Evolutionary conservation across 2,113 vertebrate species (phyloP), one percentile per base, ranked within the genome.

Genomic region (Pseudolaguvia tuberculata): DNA sequence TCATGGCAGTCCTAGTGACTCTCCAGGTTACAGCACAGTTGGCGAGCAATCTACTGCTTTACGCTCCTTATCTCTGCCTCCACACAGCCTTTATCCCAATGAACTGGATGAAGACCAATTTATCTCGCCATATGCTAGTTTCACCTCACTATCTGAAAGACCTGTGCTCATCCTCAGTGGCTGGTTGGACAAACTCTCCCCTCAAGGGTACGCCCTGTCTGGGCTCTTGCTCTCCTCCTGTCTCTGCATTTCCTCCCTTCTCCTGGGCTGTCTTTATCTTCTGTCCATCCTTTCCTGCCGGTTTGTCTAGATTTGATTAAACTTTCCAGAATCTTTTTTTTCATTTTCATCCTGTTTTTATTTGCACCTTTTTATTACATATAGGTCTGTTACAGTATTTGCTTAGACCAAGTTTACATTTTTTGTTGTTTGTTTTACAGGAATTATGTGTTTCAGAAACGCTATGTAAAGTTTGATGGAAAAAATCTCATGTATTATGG

Each of bases 151-250:
- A 4, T 89, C 88, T 0, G 94, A 98, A 82, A 91, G 83, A 35
- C 88, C 91, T 0, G 83, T 85, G 4, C 91, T 93, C 68, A 84
- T 98, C 84, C 91, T 97, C 80, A 92, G 90, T 0, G 91, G 94
- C 77, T 99, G 97, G 96, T 88, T 98, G 82, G 97, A 99, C 87
- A 99, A 99, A 83, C 92, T 98, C n/a, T 97, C 96, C 2, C 96
- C 96, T 4, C 96, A 99, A 78, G 96, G 96, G 96, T 98, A 88
- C 70, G 82, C 66, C 78, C 73, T 15, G 81, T 79, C n/a, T 72
- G 72, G 82, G 52, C 71, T 80, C 82, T 47, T 79, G 35, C 75
- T 76, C 83, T 76, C 72, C 86, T 78, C 79, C 86, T 76, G 84
- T 83, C 73, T 77, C 83, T 86, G 85, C 86, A 80, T 83, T 83